Evolutionary conservation across 2,113 vertebrate genomes (phyloP), one percentile per base, ranked within the genome.

Genomic region (Lepidothrix coronata): DNA sequence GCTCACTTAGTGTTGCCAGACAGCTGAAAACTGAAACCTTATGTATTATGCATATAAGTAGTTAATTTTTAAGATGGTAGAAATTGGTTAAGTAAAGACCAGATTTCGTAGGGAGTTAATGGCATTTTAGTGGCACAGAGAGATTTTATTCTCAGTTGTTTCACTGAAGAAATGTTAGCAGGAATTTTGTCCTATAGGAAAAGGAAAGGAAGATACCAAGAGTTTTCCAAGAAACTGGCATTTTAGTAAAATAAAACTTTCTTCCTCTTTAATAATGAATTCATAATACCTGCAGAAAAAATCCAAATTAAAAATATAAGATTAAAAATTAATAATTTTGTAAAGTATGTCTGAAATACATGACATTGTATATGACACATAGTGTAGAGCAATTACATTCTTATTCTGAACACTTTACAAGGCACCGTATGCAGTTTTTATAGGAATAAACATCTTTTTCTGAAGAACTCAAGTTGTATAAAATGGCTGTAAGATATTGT

Each of bases 61-160:
- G 33, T 71, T 73, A 84, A 57, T 91, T 94, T 95, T 95, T 90
- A 78, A 86, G 83, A 33, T 52, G 22, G n/a, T 68, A 75, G 57
- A 67, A 94, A 78, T 55, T 84, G 21, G 15, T 88, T 79, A 90
- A 93, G 72, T 81, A 70, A 61, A 80, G 75, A 68, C 41, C n/a
- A 63, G 44, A 73, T 95, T 96, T 96, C 58, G 31, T 30, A 82
- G 58, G n/a, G 89, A 46, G 33, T 85, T 79, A 82, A 59, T 61
- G 28, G 46, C 14, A 24, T 62, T 73, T 43, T 46, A 55, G 44
- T 54, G 44, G 13, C 49, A 46, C n/a, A 58, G 23, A 37, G 51
- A 51, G 5, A 49, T 82, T 95, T 93, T 93, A 18, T 88, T 72
- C 33, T 82, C 4, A 5, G 1, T 65, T 82, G 25, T 88, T 90